A percentile compares a stretch with the other conserved stretches of the same genome.
Evolutionary conservation across 2,797 vertebrate genomes (phyloP).

Genomic region (Muscicapa comitata): DNA sequence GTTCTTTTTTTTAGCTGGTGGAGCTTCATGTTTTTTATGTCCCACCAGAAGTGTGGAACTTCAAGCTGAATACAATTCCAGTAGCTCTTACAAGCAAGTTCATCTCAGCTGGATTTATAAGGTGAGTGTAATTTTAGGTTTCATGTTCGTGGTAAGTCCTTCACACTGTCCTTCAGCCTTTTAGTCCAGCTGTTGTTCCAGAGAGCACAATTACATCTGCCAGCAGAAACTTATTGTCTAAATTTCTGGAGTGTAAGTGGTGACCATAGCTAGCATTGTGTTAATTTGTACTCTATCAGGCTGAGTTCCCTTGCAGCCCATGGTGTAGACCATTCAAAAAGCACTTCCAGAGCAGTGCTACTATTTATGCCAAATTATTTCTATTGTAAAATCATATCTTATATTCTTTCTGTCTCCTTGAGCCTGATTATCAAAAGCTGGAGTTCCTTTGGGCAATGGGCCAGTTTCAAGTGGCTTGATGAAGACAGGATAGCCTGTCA

Average conservation of each 20-base stretch:
- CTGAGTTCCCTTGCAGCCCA: neutral
- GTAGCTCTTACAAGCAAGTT: conserved; percentile 83
- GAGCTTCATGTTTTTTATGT: conserved; percentile 91
- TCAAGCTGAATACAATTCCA: conserved; percentile 87
- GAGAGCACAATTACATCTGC: neutral
- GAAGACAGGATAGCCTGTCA: neutral
- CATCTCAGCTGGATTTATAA: conserved; percentile 91
- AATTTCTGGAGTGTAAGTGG: neutral
- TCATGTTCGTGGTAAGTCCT: neutral
- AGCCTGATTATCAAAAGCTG: neutral
- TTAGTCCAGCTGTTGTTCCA: neutral
- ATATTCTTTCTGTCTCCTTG: neutral
- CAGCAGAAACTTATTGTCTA: neutral
- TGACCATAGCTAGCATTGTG: neutral
- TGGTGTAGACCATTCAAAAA: neutral
- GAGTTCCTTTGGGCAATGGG: neutral
- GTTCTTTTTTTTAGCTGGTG: conserved; percentile 78
- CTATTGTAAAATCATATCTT: neutral
- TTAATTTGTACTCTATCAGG: neutral
- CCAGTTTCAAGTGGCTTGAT: neutral
- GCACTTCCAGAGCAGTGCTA: neutral
- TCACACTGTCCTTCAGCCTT: neutral
- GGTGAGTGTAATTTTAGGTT: conserved; percentile 69
- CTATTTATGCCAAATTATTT: neutral
- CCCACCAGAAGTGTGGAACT: conserved; percentile 88